Percentiles rank a stretch among this genome's conserved stretches.
Evolutionary conservation across 2,888 invertebrate species (phyloP).

Genomic region (Sarcophaga subvicina): DNA sequence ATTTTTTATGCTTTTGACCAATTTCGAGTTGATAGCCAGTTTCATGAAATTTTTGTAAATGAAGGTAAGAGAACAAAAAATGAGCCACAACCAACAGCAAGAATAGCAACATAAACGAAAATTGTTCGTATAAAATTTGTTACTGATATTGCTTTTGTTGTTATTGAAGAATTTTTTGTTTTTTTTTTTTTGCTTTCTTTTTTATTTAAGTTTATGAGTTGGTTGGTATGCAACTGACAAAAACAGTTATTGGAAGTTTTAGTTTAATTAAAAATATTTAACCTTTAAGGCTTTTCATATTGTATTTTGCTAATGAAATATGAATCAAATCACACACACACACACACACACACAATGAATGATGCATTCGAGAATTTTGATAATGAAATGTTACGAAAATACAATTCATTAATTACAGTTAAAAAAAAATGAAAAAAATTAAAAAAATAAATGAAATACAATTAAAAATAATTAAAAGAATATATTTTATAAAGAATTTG

Average conservation of each 20-base stretch:
- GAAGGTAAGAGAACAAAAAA: neutral
- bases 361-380: constrained; percentile 56
- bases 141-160: constrained; percentile 13
- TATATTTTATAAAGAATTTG: neutral
- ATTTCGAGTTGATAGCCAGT: constrained; percentile 43
- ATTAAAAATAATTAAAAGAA: neutral
- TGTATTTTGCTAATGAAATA: constrained; percentile 34
- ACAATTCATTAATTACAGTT: neutral
- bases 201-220: constrained; percentile 58
- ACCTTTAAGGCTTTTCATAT: constrained; percentile 60
- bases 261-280: constrained; percentile 67
- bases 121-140: constrained; percentile 39
- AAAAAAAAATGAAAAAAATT: neutral
- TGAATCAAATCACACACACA: constrained; percentile 36
- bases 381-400: constrained; percentile 28
- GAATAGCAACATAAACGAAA: constrained; percentile 1
- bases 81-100: constrained; percentile 20
- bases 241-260: constrained; percentile 63
- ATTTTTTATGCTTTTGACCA: constrained; percentile 33
- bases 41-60: constrained; percentile 14
- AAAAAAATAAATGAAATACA: neutral
- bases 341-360: neutral
- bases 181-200: neutral
- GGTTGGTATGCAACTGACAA: constrained; percentile 66
- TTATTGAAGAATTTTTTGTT: neutral